Evolutionary conservation across 2,888 invertebrate genomes (phyloP).

Genomic region (Augiades crinisus): DNA sequence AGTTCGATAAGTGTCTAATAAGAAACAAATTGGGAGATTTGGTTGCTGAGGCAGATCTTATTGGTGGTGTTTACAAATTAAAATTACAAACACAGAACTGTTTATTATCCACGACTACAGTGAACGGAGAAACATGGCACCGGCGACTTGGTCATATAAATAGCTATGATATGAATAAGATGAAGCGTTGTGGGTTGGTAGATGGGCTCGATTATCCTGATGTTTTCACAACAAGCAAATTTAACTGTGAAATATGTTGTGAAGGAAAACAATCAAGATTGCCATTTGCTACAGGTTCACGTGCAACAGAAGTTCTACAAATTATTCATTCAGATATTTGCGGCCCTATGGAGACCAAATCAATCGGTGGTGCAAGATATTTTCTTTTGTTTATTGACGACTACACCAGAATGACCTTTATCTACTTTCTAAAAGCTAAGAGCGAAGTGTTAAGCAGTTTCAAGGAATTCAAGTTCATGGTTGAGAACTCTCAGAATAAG

Average conservation of each 20-base stretch:
- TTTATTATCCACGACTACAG: not conserved
- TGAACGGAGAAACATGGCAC: constrained; percentile 23
- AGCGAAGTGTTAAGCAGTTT: not conserved
- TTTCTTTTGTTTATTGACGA: constrained; percentile 1
- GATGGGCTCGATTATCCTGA: constrained; percentile 27
- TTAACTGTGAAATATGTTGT: constrained; percentile 31
- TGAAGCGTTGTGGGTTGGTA: constrained; percentile 31
- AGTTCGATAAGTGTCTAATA: constrained; percentile 10
- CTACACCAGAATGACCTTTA: not conserved
- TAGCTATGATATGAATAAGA: constrained; percentile 25
- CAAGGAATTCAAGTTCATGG: not conserved
- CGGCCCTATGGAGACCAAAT: constrained; percentile 27
- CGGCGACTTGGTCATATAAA: constrained; percentile 30
- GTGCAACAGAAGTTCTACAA: constrained; percentile 14
- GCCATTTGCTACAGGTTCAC: constrained; percentile 28
- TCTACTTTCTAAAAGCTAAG: not conserved
- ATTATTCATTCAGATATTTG: constrained; percentile 30
- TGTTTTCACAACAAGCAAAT: constrained; percentile 15
- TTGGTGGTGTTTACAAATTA: constrained; percentile 24
- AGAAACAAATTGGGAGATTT: not conserved
- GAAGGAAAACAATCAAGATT: constrained; percentile 34
- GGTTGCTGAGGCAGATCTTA: constrained; percentile 16
- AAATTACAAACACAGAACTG: not conserved
- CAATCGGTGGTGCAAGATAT: constrained; percentile 19
- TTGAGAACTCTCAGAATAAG: not conserved